A percentile compares a stretch with the other conserved stretches of the same genome.
These are phyloP conservation scores for Batillaria attramentaria DNA, from an alignment of 1,140 invertebrate genomes.

Conservation along the genomic window DNA sequence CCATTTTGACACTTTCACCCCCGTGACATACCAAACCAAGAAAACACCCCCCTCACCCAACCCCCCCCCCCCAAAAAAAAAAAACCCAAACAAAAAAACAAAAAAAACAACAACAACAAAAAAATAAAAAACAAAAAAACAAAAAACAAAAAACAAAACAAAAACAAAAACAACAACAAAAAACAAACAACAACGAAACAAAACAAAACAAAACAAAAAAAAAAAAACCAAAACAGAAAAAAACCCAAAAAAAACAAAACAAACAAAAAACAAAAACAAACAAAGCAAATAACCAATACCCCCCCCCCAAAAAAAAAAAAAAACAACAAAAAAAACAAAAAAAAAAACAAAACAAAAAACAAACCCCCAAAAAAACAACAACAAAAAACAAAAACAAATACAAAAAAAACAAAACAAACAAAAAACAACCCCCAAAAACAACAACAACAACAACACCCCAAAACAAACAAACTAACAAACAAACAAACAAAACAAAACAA, in stretches of 20 bases:
- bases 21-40: too few relatives aligned
- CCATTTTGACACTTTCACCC: too few relatives aligned
- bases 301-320: neutral
- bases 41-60: too few relatives aligned
- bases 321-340: neutral
- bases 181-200: neutral
- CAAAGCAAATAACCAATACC: neutral
- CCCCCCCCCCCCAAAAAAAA: too few relatives aligned
- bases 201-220: neutral
- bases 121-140: neutral
- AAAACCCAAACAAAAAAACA: neutral
- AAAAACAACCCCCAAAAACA: neutral
- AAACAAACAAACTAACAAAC: neutral
- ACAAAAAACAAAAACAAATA: neutral
- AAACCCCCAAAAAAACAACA: too few relatives aligned
- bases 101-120: neutral
- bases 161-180: neutral
- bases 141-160: neutral
- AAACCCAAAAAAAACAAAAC: neutral
- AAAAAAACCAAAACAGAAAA: neutral
- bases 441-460: too few relatives aligned
- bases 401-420: neutral
- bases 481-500: too few relatives aligned
- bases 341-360: too few relatives aligned
- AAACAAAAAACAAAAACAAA: neutral